Percentiles rank a stretch among this genome's conserved stretches.
Evolutionary conservation across 1,140 invertebrate genomes (phyloP).

Genomic region (Hypothenemus hampei): DNA sequence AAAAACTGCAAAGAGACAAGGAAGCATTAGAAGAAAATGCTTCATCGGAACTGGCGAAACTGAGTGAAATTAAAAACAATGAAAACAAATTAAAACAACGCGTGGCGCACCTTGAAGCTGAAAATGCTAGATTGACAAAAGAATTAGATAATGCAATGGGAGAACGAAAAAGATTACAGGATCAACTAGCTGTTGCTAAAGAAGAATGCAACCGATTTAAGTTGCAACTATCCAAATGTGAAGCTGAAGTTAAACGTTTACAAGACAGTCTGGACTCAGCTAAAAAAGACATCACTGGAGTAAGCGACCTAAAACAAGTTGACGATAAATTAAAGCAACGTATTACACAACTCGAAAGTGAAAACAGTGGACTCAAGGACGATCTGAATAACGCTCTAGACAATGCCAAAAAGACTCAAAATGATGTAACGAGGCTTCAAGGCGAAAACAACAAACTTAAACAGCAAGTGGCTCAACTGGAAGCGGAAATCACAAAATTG

Average conservation of each 20-base stretch:
- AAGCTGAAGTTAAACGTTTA: conserved; percentile 18
- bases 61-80: conserved; percentile 21
- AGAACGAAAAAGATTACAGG: conserved; percentile 2
- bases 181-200: conserved; percentile 4
- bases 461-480: conserved; percentile 17
- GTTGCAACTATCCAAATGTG: conserved; percentile 8
- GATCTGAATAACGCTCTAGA: conserved; percentile 20
- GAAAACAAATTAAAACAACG: conserved; percentile 22
- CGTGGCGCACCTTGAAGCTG: conserved; percentile 18
- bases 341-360: not conserved
- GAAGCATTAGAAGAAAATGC: conserved; percentile 7
- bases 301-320: not conserved
- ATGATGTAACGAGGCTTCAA: conserved; percentile 9
- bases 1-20: conserved; percentile 21
- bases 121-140: conserved; percentile 23
- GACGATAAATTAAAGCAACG: not conserved
- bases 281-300: conserved; percentile 2
- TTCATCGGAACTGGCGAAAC: conserved; percentile 9
- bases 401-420: conserved; percentile 2
- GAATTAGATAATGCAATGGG: conserved; percentile 10
- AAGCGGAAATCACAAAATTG: conserved; percentile 20
- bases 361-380: conserved; percentile 3
- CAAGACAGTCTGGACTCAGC: conserved; percentile 17
- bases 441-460: conserved; percentile 24
- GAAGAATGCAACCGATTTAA: conserved; percentile 18